Evolutionary conservation across 2,888 invertebrate genomes (phyloP), one percentile per base, ranked within the genome.

Genomic region (Panzeria rudis): DNA sequence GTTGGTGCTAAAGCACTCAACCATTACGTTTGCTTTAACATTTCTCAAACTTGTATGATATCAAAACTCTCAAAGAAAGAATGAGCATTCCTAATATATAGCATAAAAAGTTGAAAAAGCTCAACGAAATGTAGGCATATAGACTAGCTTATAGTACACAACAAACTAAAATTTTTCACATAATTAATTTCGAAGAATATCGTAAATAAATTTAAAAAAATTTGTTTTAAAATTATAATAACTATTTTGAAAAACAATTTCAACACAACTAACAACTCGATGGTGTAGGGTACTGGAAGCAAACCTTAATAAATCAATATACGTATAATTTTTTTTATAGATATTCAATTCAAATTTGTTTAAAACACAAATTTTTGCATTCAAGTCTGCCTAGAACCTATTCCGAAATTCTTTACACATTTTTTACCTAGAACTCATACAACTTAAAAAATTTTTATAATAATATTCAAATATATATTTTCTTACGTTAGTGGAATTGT

Each of bases 401-500:
- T 61, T 73, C 41, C 56, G 6, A 47, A 75, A 68, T 54, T 68
- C 54, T 66, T 66, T 35, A 59, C 41, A 72, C 35, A 68, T 29
- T 59, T 75, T 75, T 76, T 66, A 68, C 35, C 38, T 50, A 68
- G 23, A 66, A 68, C 17, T 13, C 41, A 29, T 52, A 41, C n/a
- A 71, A 62, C 52, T 71, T 47, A 62, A 73, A 47, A 5, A 54
- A 59, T 50, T 69, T 47, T 69, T 71, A 52, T 61, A 69, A 50
- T 29, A 23, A 29, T 78, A 69, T 78, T 78, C 17, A 35, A 32
- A 76, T 15, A 61, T 69, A 78, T 32, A 54, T 71, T 71, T 62
- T 62, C 54, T 71, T 62, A 71, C 23, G 29, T 61, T 78, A 79
- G 71, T 44, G 71, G 54, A 79, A 79, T 62, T 79, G 62, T 71